Evolutionary conservation across 2,888 invertebrate genomes (phyloP), one percentile per base, ranked within the genome.

Genomic region (Xylophagus ater): DNA sequence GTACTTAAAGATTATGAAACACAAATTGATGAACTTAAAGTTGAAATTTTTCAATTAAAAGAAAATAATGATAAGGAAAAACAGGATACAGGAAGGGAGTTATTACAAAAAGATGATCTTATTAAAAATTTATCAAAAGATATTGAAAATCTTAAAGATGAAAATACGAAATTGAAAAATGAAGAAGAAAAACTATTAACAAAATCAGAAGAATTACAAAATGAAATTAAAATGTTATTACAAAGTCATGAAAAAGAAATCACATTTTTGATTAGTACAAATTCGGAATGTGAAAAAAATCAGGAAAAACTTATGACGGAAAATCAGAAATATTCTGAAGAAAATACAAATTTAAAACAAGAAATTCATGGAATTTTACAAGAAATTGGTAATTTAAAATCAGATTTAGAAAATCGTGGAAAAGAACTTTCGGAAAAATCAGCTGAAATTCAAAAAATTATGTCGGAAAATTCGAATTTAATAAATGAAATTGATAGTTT

Each of bases 11-110:
- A 68, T 42, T 59, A 71, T 40, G 54, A 60, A 1, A 66, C 64
- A 34, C 69, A 72, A 49, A 55, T 72, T 26, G 70, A 72, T 45
- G 69, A 69, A 34, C 55, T 70, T 40, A 69, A 68, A 44, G 55
- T 58, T n/a, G 62, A 66, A 45, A 58, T 69, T 9, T 57, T 58
- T 17, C 55, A 59, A 39, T 48, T 70, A 4, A 62, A 64, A 46
- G 57, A 58, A 40, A 50, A 53, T 3, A 60, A 64, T 39, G 25
- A 30, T 8, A 58, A 61, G 32, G 36, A 58, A 29, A 55, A 56
- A 1, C 56, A 55, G 21, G 62, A 60, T 38, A 53, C 35, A 10
- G 18, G 56, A 21, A 46, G 49, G 5, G 43, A 50, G 29, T 43
- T 55, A 4, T 29, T 47, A 4, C 42, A 51, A 20, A 60, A 60